Conservation (phyloP, 1,140 invertebrate species). For the Zaprionus nigranus region DNA sequence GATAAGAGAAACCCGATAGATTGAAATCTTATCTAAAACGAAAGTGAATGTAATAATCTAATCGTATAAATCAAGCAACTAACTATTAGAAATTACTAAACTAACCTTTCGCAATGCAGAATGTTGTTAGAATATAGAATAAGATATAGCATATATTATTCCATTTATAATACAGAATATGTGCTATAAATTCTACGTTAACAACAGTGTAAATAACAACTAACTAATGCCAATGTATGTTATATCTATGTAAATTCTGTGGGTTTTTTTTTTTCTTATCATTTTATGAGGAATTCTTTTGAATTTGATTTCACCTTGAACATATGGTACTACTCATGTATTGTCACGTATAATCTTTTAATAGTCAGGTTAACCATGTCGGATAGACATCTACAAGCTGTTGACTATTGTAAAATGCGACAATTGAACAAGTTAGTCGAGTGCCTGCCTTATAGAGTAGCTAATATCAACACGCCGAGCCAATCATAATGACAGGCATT, state of each 20-base stretch:
- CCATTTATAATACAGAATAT: neutral
- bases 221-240: no score
- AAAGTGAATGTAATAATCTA: constrained; percentile 8
- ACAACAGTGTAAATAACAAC: no score
- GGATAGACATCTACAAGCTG: constrained; percentile 13
- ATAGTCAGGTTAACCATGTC: neutral
- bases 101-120: neutral
- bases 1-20: neutral
- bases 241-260: neutral
- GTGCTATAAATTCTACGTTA: neutral
- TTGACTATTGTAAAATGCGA: neutral
- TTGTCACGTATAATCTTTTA: neutral
- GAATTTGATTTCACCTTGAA: constrained; percentile 3
- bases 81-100: neutral
- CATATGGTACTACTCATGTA: neutral
- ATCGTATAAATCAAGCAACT: neutral
- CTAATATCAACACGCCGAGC: constrained; percentile 4
- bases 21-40: neutral
- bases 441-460: neutral
- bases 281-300: neutral
- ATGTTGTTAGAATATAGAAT: neutral
- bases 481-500: neutral
- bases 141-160: neutral
- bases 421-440: constrained; percentile 1
- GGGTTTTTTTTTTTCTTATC: neutral